Base-by-base conservation (phyloP, 2,888 invertebrate genomes). In the Thalpophila matura region DNA sequence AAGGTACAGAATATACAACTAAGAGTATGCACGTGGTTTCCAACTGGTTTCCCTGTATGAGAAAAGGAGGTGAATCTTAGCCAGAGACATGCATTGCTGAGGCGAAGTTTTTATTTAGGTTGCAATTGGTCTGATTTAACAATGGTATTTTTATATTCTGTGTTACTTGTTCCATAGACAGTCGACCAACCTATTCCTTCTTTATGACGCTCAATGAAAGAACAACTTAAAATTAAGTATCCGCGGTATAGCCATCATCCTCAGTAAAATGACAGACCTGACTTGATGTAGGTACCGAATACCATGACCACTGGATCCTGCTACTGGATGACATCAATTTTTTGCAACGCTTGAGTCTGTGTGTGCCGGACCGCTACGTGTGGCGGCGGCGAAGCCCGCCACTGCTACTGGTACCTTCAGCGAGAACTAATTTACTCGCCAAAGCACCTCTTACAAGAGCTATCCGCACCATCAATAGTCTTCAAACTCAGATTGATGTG, bases 81-180 rank as follows among this genome's bases (percentile, higher is more conserved):
- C 2, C 22, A 4, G 12, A 31, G 26, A 29, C 9, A 20, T 45
- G 16, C 1, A 35, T 14, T 18, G 22, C 5, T 12, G 7, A n/a
- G 43, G 24, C 22, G 9, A 29, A n/a, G 18, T 20, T 38, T n/a
- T 29, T 14, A 38, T 54, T 33, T 40, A 18, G 4, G 0, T 22
- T n/a, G n/a, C n/a, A n/a, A n/a, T n/a, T 61, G 12, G 26, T 31
- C 4, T 26, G 7, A 38, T 26, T 10, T 10, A 24, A 24, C 12
- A 10, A 14, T 12, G 12, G 18, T 66, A 29, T 67, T 33, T 40
- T 16, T 45, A 27, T 31, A 63, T 3, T 29, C 3, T 22, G 6
- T 27, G 6, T 53, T 12, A 18, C 6, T 33, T 51, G 20, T 29
- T 18, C 9, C 29, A 9, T 18, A 42, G 10, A 4, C 42, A 37